Conservation (phyloP, 2,797 vertebrate genomes). For the Pseudochirops corinnae region DNA sequence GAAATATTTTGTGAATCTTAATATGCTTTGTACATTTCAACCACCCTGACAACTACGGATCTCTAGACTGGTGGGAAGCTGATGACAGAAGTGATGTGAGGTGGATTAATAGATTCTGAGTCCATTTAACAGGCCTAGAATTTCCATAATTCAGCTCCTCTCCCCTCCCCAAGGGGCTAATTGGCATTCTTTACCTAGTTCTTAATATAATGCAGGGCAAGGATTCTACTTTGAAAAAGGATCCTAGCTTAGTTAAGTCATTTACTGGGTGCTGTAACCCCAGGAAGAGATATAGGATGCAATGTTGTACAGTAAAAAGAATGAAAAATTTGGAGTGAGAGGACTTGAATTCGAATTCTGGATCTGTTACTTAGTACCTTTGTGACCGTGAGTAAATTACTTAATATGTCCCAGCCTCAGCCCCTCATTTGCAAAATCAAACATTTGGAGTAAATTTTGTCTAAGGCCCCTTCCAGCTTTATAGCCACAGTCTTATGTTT, state of each 20-base stretch:
- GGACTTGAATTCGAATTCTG: not conserved
- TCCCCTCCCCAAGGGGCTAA: not conserved
- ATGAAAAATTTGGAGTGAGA: not conserved
- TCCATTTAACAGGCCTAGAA: not conserved
- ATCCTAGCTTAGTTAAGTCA: not conserved
- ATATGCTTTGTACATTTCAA: not conserved
- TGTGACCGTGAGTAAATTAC: not conserved
- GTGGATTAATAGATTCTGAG: not conserved
- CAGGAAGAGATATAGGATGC: not conserved
- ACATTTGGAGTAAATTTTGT: not conserved
- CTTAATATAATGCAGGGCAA: not conserved
- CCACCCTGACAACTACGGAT: not conserved
- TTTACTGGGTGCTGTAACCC: not conserved
- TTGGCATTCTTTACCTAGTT: not conserved
- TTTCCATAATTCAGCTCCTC: not conserved
- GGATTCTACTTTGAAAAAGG: not conserved
- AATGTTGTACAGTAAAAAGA: not conserved
- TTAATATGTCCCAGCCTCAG: not conserved
- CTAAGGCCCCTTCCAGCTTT: not conserved
- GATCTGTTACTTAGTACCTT: not conserved
- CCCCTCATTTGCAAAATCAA: not conserved
- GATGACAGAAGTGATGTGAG: not conserved
- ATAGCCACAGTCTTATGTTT: not conserved
- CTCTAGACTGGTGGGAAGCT: not conserved
- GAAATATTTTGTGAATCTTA: not conserved